Percentiles rank a stretch among this genome's conserved stretches.
Evolutionary conservation across 2,888 invertebrate species (phyloP).

Genomic region (Oegoconia quadripuncta): DNA sequence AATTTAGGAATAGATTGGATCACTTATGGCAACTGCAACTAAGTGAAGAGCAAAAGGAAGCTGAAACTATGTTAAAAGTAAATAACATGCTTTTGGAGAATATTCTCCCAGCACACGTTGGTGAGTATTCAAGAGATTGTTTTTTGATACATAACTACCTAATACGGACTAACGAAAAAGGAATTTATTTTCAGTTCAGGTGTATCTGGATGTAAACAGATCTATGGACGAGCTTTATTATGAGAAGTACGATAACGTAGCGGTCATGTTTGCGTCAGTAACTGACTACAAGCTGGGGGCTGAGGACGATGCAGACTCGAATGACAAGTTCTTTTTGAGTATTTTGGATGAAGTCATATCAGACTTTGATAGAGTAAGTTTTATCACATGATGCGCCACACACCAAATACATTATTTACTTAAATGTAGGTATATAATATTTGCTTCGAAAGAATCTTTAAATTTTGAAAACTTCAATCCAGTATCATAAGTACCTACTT

Average conservation of each 20-base stretch:
- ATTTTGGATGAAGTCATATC: slow-evolving; percentile 94
- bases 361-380: slow-evolving; percentile 91
- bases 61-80: slow-evolving; percentile 90
- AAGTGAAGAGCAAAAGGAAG: slow-evolving; percentile 91
- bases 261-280: slow-evolving; percentile 97
- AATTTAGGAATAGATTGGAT: slow-evolving; percentile 93
- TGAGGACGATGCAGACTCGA: slow-evolving; percentile 82
- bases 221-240: slow-evolving; percentile 89
- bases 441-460: too few relatives aligned
- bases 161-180: slow-evolving; percentile 2
- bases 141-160: too few relatives aligned
- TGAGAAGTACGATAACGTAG: slow-evolving; percentile 92
- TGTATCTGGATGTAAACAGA: slow-evolving; percentile 85
- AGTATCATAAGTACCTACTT: too few relatives aligned
- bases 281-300: slow-evolving; percentile 87
- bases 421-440: too few relatives aligned
- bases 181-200: slow-evolving; percentile 80
- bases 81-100: slow-evolving; percentile 94
- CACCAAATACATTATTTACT: too few relatives aligned
- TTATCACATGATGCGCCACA: too few relatives aligned
- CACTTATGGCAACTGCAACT: slow-evolving; percentile 84
- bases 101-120: slow-evolving; percentile 95
- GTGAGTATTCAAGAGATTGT: too few relatives aligned
- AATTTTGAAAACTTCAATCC: too few relatives aligned
- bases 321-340: slow-evolving; percentile 82